phyloP scores from a whole-genome alignment of 1,140 invertebrate genomes.

The Aphelinus certus region DNA sequence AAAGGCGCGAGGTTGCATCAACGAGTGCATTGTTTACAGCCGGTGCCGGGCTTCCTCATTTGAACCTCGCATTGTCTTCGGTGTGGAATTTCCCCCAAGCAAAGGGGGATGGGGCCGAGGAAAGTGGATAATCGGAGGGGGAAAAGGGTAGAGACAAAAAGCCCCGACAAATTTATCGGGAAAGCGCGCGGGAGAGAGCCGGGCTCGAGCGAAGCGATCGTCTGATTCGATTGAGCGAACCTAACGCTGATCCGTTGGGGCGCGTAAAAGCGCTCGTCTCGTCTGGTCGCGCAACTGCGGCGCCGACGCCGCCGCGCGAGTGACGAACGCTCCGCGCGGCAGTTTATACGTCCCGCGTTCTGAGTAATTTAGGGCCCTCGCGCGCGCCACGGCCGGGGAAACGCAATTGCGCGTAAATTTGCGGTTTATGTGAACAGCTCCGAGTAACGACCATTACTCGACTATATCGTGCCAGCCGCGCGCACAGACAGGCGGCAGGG shows the following conservation, averaged over 20 bases:
- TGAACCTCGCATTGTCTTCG: too few relatives aligned
- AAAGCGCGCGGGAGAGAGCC: too few relatives aligned
- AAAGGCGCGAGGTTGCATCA: not conserved
- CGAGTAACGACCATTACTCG: conserved; percentile 4
- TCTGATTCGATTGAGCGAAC: too few relatives aligned
- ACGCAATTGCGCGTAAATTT: not conserved
- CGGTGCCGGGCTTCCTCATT: too few relatives aligned
- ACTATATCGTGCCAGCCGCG: not conserved
- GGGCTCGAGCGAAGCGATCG: too few relatives aligned
- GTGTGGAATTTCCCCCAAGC: too few relatives aligned
- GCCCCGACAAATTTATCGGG: too few relatives aligned
- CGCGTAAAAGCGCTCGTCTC: not conserved
- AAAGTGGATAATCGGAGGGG: too few relatives aligned
- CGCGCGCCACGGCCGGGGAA: not conserved
- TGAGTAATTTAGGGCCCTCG: not conserved
- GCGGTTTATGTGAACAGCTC: conserved; percentile 4
- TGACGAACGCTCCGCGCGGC: not conserved
- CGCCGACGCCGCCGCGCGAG: not conserved
- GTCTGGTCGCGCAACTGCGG: not conserved
- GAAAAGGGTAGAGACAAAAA: too few relatives aligned
- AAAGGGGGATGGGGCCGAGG: too few relatives aligned
- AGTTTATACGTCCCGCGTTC: not conserved
- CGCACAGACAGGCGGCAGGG: not conserved
- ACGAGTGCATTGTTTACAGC: conserved; percentile 40
- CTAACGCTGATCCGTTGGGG: too few relatives aligned